phyloP scores from a whole-genome alignment of 2,797 vertebrate species.

The Discoglossus pictus region DNA sequence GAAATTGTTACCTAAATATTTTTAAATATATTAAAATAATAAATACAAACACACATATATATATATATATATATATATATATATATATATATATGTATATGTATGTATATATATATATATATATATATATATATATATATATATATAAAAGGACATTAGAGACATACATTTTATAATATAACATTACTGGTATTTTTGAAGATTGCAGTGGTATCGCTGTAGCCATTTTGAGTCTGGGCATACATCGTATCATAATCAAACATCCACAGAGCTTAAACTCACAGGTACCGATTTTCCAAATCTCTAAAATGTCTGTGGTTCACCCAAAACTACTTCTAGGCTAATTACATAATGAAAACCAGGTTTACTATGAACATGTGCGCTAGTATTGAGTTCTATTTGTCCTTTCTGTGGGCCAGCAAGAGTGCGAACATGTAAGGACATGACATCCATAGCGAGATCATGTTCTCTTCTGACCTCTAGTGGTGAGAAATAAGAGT shows the following conservation, averaged over 20 bases:
- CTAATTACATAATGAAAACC: constrained; percentile 42
- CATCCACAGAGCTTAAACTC: constrained; percentile 16
- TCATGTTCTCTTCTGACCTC: constrained; percentile 28
- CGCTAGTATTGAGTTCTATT: neutral
- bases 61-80: too few species aligned
- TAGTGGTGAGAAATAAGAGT: constrained; percentile 2
- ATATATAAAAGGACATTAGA: too few species aligned
- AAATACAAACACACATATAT: too few species aligned
- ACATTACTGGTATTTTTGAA: too few species aligned
- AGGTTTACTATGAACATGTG: constrained; percentile 2
- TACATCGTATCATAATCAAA: constrained; percentile 1
- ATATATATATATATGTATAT: too few species aligned
- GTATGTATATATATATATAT: too few species aligned
- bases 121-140: too few species aligned
- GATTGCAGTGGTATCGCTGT: too few species aligned
- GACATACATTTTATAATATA: too few species aligned
- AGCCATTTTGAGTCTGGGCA: constrained; percentile 12
- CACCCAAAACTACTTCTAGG: constrained; percentile 25
- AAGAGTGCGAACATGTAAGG: too few species aligned
- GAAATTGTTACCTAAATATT: too few species aligned
- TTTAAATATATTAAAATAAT: too few species aligned
- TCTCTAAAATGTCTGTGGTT: constrained; percentile 39
- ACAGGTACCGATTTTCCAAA: constrained; percentile 38
- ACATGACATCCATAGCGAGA: neutral
- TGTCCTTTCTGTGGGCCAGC: neutral